Percentiles rank a stretch among this genome's conserved stretches.
Conservation (phyloP, 2,888 invertebrate genomes). For the Cosmopolites sordidus region DNA sequence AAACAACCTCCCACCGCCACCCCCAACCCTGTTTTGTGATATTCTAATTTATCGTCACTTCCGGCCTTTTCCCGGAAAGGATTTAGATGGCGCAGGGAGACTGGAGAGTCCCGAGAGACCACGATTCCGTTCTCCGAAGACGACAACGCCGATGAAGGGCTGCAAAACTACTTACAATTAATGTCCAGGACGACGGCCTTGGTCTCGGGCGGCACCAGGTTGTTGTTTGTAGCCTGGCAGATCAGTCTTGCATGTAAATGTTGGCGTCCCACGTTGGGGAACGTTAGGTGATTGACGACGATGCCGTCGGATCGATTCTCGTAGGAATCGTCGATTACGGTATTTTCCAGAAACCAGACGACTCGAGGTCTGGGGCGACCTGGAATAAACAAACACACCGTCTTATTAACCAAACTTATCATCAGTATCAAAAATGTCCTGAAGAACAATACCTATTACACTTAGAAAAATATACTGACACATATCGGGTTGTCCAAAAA, state of each 20-base stretch:
- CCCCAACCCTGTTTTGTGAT: no score
- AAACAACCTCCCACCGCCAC: no score
- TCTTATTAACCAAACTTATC: no score
- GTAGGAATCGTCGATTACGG: constrained; percentile 77
- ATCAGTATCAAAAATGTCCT: no score
- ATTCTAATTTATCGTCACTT: no score
- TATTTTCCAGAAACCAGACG: constrained; percentile 82
- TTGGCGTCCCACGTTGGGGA: constrained; percentile 75
- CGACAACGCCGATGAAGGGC: background rate
- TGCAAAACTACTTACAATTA: constrained; percentile 66
- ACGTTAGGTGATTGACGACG: constrained; percentile 74
- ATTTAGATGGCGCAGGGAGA: no score
- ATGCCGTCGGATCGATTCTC: constrained; percentile 65
- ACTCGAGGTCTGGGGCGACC: constrained; percentile 74
- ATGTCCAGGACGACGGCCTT: constrained; percentile 78
- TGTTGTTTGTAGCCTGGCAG: constrained; percentile 85
- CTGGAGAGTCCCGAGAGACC: no score
- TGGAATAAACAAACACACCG: constrained; percentile 41
- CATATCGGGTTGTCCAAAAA: no score
- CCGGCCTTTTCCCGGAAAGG: no score
- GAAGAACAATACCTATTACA: no score
- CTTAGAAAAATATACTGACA: no score
- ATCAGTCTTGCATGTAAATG: constrained; percentile 79
- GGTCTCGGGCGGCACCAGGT: constrained; percentile 71
- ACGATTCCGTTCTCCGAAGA: no score